Base-by-base conservation (phyloP, 2,888 invertebrate genomes). In the Drosophila siamana region DNA sequence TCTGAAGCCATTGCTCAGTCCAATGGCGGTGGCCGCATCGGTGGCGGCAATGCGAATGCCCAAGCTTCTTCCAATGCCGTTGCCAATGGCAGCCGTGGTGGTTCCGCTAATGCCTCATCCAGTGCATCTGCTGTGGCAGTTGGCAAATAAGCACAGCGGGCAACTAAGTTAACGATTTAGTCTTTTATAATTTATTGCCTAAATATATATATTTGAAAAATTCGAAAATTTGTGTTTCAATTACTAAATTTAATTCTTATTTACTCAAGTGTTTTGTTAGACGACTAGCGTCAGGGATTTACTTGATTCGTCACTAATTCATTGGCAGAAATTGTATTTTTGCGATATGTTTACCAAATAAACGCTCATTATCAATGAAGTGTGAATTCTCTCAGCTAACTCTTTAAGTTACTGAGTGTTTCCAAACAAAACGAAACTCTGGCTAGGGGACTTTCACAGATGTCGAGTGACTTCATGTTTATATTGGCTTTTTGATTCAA, bases 171-270 rank as follows among this genome's bases (percentile, higher is more conserved):
- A 8, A 50, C 59, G 48, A 71, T 52, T 51, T 54, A 62, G 41
- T 44, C 50, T 64, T 48, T 60, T 43, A 56, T 54, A 68, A 59
- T 55, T 63, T 70, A 51, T 66, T 40, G 44, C 66, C 41, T 40
- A 60, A 60, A 69, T 50, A 36, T 38, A 36, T 38, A 28, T 13
- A 26, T 28, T 59, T 5, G 33, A 51, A 24, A 4, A 41, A 36
- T 11, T n/a, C 15, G 6, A 6, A 2, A 30, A 28, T 2, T 28
- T 26, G 4, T 2, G 13, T 47, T 47, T 11, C 11, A 30, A 28
- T 7, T 9, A 13, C 4, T 2, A 24, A 22, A 13, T 44, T 13
- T 43, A n/a, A 28, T 30, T 11, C 1, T 2, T 28, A 28, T 30
- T 47, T 6, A 19, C n/a, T n/a, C 6, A 5, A 30, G 47, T 6